Evolutionary conservation across 2,888 invertebrate genomes (phyloP).

Genomic region (Meghimatium bilineatum): DNA sequence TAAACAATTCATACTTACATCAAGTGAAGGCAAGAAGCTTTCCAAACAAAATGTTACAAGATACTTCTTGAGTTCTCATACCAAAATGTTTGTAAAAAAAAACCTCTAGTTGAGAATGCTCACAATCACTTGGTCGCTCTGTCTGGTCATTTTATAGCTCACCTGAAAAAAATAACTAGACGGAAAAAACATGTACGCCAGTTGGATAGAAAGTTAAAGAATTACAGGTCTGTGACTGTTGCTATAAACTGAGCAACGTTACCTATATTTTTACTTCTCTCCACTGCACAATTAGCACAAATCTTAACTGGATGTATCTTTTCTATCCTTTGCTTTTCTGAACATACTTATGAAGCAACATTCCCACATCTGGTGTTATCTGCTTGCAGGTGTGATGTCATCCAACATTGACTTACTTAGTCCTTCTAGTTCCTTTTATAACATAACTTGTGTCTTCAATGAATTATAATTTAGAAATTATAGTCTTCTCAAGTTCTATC

Average conservation of each 20-base stretch:
- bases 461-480: too few species aligned
- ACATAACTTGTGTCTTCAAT: too few species aligned
- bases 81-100: slow-evolving; percentile 39
- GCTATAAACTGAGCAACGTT: not conserved
- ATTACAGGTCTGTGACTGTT: slow-evolving; percentile 18
- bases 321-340: not conserved
- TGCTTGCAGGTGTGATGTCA: not conserved
- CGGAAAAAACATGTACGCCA: slow-evolving; percentile 22
- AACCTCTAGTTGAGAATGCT: not conserved
- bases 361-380: not conserved
- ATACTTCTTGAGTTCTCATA: slow-evolving; percentile 21
- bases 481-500: too few species aligned
- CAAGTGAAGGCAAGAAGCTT: not conserved
- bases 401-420: too few species aligned
- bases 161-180: slow-evolving; percentile 47
- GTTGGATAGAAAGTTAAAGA: not conserved
- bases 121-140: not conserved
- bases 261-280: not conserved
- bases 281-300: not conserved
- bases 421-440: too few species aligned
- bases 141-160: not conserved
- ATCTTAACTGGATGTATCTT: not conserved
- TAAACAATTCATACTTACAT: slow-evolving; percentile 34
- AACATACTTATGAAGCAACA: not conserved
- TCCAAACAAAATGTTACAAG: slow-evolving; percentile 30